Conservation (phyloP, 2,888 invertebrate species). For the Itoplectis maculator region DNA sequence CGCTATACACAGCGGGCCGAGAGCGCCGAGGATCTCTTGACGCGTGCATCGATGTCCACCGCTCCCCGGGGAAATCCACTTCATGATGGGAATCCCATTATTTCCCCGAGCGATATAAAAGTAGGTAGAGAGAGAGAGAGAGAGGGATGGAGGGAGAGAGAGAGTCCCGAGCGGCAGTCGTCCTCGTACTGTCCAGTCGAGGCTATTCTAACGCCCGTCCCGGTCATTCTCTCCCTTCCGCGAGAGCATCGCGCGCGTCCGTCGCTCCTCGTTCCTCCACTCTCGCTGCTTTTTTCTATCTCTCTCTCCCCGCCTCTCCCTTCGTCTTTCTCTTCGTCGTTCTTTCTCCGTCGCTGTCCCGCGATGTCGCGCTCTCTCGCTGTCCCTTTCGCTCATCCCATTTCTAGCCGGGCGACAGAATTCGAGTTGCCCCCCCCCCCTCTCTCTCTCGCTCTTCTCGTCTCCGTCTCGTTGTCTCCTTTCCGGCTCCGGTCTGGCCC, state of each 20-base stretch:
- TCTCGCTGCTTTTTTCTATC: neutral
- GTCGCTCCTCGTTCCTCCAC: slow-evolving; percentile 2
- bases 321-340: slow-evolving; percentile 51
- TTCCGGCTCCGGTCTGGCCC: slow-evolving; percentile 66
- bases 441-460: no score
- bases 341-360: slow-evolving; percentile 61
- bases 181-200: slow-evolving; percentile 72
- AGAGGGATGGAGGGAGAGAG: no score
- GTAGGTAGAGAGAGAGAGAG: no score
- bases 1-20: slow-evolving; percentile 40
- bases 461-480: slow-evolving; percentile 65
- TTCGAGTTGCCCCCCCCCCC: slow-evolving; percentile 58
- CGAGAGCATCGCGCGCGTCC: slow-evolving; percentile 28
- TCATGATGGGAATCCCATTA: slow-evolving; percentile 85
- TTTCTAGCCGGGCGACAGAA: slow-evolving; percentile 54
- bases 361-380: slow-evolving; percentile 68
- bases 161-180: slow-evolving; percentile 77
- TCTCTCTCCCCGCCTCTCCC: slow-evolving; percentile 41
- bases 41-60: slow-evolving; percentile 80
- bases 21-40: slow-evolving; percentile 79
- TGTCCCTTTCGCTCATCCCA: slow-evolving; percentile 59
- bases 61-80: slow-evolving; percentile 84
- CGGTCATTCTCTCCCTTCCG: slow-evolving; percentile 57
- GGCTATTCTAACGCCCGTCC: slow-evolving; percentile 70
- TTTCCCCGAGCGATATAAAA: slow-evolving; percentile 77